Percentiles rank a stretch among this genome's conserved stretches.
Conservation (phyloP, 23 tunicate species). For the Oikopleura dioica region DNA sequence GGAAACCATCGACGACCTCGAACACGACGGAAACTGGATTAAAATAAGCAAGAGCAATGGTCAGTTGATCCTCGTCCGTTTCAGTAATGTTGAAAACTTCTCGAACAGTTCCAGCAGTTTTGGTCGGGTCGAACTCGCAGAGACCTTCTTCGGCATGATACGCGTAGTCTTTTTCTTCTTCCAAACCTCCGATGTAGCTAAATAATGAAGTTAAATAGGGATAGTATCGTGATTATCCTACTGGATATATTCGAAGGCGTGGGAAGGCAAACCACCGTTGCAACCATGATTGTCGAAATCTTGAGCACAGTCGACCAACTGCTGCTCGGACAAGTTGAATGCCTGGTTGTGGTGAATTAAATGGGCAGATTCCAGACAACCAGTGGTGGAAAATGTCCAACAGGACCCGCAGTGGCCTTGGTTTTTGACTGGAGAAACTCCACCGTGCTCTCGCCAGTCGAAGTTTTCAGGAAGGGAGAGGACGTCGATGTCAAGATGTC, state of each 20-base stretch:
- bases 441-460: constrained; percentile 59
- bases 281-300: constrained; percentile 62
- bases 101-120: constrained; percentile 30
- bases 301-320: constrained; percentile 70
- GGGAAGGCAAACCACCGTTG: constrained; percentile 78
- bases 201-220: too few relatives aligned
- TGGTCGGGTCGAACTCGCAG: constrained; percentile 25
- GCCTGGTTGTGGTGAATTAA: constrained; percentile 49
- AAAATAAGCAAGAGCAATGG: constrained; percentile 30
- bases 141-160: constrained; percentile 18
- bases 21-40: constrained; percentile 71
- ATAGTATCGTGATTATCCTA: too few relatives aligned
- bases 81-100: constrained; percentile 56
- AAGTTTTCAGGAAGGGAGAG: constrained; percentile 19
- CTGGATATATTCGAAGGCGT: constrained; percentile 77
- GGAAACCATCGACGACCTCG: constrained; percentile 36
- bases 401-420: constrained; percentile 79
- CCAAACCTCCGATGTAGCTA: background rate
- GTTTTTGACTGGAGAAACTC: constrained; percentile 60
- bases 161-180: background rate
- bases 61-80: constrained; percentile 32
- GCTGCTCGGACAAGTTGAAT: constrained; percentile 62
- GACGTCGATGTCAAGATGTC: background rate
- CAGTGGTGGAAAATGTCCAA: constrained; percentile 93
- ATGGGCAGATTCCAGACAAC: constrained; percentile 81